Base-by-base conservation (phyloP, 1,140 invertebrate genomes). In the Drosophila tsacasi region DNA sequence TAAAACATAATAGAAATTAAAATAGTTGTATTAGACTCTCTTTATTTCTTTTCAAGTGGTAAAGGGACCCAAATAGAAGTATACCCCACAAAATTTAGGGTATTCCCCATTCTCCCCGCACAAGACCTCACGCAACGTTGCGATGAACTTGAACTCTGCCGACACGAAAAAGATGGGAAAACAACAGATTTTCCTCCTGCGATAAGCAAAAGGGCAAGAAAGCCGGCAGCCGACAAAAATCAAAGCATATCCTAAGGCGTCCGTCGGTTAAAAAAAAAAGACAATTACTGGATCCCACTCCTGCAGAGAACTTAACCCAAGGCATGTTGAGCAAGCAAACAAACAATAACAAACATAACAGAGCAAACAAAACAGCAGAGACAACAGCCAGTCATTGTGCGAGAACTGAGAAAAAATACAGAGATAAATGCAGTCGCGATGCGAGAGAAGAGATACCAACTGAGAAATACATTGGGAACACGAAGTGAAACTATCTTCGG, bases 161-260 rank as follows among this genome's bases (percentile, higher is more conserved):
- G 17, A 17, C 27, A 27, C 27, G 2, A 23, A 69, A 69, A 40
- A 67, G 1, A 17, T 32, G 42, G n/a, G 27, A 12, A 15, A 30
- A 32, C 25, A 57, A 49, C 10, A 64, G 77, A 77, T 83, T 62
- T 49, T 37, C n/a, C 32, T 44, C 17, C 23, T 15, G 23, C 44
- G 81, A 82, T 82, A 77, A 79, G 60, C 12, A 42, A 42, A 46
- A 46, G n/a, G 7, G 10, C 50, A 17, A 15, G 37, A 54, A 30
- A 49, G 57, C 35, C 76, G 52, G 44, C 61, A 35, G 35, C 57
- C 66, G 47, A 59, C n/a, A 37, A 80, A 76, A 86, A 83, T 61
- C 71, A 75, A 64, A 80, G 83, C 83, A 87, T 89, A 86, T 66
- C 71, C 71, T 73, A 23, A 83, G 83, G 83, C 83, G 83, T 81